phyloP scores from a whole-genome alignment of 2,113 vertebrate species.

The Austrofundulus limnaeus region DNA sequence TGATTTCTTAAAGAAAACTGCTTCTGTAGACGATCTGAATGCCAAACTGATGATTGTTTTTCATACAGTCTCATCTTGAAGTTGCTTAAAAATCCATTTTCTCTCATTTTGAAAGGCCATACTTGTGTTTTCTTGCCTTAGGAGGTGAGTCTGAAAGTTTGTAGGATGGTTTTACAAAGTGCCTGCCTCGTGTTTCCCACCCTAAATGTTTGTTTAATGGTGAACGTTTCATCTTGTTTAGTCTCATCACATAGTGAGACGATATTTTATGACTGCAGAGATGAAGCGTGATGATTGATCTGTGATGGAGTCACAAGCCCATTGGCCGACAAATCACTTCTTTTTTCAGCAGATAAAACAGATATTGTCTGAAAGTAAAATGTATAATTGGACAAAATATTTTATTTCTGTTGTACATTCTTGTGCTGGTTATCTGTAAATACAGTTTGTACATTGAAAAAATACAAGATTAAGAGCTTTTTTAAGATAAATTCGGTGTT shows the following conservation, averaged over 20 bases:
- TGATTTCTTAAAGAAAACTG: constrained; percentile 81
- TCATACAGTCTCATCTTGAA: no score
- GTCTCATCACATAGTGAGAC: no score
- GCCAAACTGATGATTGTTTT: neutral
- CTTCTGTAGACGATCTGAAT: neutral
- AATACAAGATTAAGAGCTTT: no score
- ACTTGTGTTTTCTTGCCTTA: constrained; percentile 56
- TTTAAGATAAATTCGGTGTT: constrained; percentile 49
- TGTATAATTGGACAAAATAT: neutral
- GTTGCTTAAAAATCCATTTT: constrained; percentile 21
- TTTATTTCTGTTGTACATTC: constrained; percentile 33
- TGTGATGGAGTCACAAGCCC: no score
- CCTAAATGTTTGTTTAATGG: no score
- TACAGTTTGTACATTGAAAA: constrained; percentile 98
- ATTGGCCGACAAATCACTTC: no score
- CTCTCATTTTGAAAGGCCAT: constrained; percentile 65
- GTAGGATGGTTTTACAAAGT: constrained; percentile 68
- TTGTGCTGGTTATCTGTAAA: constrained; percentile 84
- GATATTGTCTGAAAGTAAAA: neutral
- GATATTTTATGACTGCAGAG: no score
- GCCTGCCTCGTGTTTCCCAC: constrained; percentile 56
- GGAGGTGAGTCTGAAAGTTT: constrained; percentile 42
- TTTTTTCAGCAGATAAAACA: no score
- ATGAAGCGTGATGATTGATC: neutral
- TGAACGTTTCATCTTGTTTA: no score